These are phyloP conservation scores for Silurus glanis DNA, from an alignment of 2,113 vertebrate genomes.

Conservation along the genomic window DNA sequence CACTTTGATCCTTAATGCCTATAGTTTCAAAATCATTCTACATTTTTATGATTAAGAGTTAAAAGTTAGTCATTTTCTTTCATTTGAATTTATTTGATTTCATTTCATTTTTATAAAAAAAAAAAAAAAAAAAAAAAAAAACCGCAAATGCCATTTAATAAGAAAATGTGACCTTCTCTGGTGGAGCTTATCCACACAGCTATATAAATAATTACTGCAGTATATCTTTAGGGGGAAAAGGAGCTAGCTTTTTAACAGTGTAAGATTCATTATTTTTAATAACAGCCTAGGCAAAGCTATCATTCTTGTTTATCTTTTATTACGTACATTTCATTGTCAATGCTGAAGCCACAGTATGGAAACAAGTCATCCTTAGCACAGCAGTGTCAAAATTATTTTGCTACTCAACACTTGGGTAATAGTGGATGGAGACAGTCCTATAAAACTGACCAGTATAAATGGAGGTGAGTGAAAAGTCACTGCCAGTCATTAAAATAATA, in stretches of 20 bases:
- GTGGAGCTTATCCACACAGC: neutral
- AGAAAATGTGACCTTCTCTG: neutral
- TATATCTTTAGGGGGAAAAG: neutral
- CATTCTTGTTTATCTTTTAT: constrained; percentile 46
- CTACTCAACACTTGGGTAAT: constrained; percentile 48
- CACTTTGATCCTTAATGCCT: too few species aligned
- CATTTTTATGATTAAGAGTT: neutral
- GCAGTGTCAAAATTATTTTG: constrained; percentile 50
- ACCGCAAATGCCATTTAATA: constrained; percentile 2
- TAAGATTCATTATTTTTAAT: constrained; percentile 24
- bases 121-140: too few species aligned
- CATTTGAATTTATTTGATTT: neutral
- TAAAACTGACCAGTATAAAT: constrained; percentile 48
- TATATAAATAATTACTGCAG: neutral
- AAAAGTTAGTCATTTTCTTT: neutral
- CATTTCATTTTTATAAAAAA: neutral
- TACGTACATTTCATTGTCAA: constrained; percentile 37
- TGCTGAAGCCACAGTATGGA: constrained; percentile 36
- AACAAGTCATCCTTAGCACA: constrained; percentile 40
- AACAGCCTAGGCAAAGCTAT: constrained; percentile 34
- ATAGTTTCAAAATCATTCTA: neutral
- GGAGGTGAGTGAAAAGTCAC: constrained; percentile 43
- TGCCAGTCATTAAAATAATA: constrained; percentile 61
- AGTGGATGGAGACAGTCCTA: constrained; percentile 26
- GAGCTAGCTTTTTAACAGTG: constrained; percentile 16